Evolutionary conservation across 2,888 invertebrate species (phyloP).

Genomic region (Eupithecia vulgata): DNA sequence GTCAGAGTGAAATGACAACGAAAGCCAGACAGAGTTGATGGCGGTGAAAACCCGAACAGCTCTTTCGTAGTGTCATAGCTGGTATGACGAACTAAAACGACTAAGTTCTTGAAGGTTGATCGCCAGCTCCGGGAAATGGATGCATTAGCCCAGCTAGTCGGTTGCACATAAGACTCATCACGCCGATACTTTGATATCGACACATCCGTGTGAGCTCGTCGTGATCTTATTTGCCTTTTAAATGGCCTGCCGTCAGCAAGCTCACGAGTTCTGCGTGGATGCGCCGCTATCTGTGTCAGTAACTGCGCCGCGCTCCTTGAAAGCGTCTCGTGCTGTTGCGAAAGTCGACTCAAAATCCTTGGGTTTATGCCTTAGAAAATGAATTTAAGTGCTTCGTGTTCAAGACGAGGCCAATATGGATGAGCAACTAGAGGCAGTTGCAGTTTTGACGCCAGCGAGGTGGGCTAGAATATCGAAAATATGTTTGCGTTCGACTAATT

Average conservation of each 20-base stretch:
- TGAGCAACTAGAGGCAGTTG: neutral
- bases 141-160: constrained; percentile 37
- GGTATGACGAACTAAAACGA: neutral
- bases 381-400: neutral
- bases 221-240: constrained; percentile 79
- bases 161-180: constrained; percentile 59
- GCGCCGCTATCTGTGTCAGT: constrained; percentile 72
- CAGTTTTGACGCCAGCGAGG: neutral
- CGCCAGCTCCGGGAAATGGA: neutral
- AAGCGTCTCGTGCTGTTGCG: constrained; percentile 35
- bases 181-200: constrained; percentile 51
- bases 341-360: constrained; percentile 27
- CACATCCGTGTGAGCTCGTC: constrained; percentile 66
- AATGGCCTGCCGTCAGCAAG: constrained; percentile 70
- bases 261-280: constrained; percentile 76
- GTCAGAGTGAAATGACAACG: neutral
- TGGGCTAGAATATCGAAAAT: neutral
- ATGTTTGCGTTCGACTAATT: neutral
- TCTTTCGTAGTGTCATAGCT: too few species aligned
- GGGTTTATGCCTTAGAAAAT: constrained; percentile 10
- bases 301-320: constrained; percentile 56
- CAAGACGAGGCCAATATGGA: neutral
- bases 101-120: neutral
- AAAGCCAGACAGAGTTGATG: neutral
- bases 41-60: neutral